phyloP scores from a whole-genome alignment of 2,888 invertebrate genomes.

The Xylocampa areola region DNA sequence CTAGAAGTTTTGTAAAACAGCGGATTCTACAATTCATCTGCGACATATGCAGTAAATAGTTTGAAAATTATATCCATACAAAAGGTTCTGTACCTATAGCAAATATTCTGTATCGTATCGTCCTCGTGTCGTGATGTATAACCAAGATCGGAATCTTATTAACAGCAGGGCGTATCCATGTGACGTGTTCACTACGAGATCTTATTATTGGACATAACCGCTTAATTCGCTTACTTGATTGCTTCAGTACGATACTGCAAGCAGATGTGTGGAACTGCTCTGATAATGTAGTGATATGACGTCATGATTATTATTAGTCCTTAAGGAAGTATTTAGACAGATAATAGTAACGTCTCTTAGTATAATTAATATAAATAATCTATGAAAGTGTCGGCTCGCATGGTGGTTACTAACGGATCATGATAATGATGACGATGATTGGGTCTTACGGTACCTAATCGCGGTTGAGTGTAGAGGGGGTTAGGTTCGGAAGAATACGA shows the following conservation, averaged over 20 bases:
- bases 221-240: slow-evolving; percentile 59
- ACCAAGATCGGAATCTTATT: slow-evolving; percentile 51
- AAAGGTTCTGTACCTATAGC: too few relatives aligned
- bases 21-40: too few relatives aligned
- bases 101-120: slow-evolving; percentile 31
- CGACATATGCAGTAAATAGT: too few relatives aligned
- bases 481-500: too few relatives aligned
- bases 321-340: not conserved
- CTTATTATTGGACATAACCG: slow-evolving; percentile 63
- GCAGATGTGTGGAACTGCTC: slow-evolving; percentile 46
- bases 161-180: slow-evolving; percentile 51
- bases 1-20: too few relatives aligned
- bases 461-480: too few relatives aligned
- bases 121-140: slow-evolving; percentile 28
- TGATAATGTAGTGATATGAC: slow-evolving; percentile 7
- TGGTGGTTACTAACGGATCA: too few relatives aligned
- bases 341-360: not conserved
- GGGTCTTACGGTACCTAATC: too few relatives aligned
- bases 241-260: slow-evolving; percentile 34
- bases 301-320: slow-evolving; percentile 3
- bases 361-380: too few relatives aligned
- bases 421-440: too few relatives aligned
- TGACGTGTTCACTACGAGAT: slow-evolving; percentile 54
- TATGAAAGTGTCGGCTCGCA: too few relatives aligned
- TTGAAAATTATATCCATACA: too few relatives aligned